phyloP scores from a whole-genome alignment of 2,113 vertebrate species.

The Prochilodus magdalenae region DNA sequence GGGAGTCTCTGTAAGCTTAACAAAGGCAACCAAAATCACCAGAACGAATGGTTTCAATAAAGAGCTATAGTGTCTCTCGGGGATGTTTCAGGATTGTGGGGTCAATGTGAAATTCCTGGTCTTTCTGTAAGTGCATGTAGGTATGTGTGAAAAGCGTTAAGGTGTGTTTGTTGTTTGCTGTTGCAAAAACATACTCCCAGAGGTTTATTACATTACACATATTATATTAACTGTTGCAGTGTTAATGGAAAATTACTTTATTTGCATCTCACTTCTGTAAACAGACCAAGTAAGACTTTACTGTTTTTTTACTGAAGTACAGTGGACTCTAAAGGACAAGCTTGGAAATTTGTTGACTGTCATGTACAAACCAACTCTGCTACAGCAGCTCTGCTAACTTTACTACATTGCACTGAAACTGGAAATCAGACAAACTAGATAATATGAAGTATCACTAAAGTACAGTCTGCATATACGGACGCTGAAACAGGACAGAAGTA shows the following conservation, averaged over 20 bases:
- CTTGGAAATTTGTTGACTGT: not conserved
- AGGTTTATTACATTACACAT: no score
- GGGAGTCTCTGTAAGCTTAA: not conserved
- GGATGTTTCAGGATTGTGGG: not conserved
- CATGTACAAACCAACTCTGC: no score
- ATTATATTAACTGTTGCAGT: no score
- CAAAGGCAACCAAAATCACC: not conserved
- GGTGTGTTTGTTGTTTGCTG: slow-evolving; percentile 13
- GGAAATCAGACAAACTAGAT: no score
- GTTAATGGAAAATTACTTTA: not conserved
- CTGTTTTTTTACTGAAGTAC: not conserved
- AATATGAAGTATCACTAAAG: no score
- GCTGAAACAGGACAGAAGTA: no score
- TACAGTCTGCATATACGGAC: no score
- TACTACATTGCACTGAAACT: no score
- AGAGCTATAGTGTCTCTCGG: no score
- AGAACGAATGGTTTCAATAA: no score
- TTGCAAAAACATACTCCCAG: no score
- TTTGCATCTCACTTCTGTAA: not conserved
- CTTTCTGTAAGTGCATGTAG: not conserved
- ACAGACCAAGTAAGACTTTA: not conserved
- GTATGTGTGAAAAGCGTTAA: slow-evolving; percentile 4
- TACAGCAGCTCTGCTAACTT: no score
- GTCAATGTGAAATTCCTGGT: not conserved
- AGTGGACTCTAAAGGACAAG: not conserved